Base-by-base conservation (phyloP, 2,113 vertebrate species). In the Salvelinus sp. region DNA sequence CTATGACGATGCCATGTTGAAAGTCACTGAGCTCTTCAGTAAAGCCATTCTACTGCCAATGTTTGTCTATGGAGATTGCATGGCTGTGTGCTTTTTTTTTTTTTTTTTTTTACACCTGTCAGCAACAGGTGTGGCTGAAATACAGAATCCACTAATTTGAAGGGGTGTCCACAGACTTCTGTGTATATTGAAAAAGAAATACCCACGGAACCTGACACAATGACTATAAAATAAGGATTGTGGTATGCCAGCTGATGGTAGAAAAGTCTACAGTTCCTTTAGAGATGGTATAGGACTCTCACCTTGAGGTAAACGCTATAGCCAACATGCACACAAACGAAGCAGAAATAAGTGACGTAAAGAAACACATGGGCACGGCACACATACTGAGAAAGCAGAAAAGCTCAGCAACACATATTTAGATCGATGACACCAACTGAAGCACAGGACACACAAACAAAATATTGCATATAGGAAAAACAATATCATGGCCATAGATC, bases 301-400 rank as follows among this genome's bases (percentile, higher is more conserved):
- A 70, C 23, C 54, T 79, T 66, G 64, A 77, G 73, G 76, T 4
- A 58, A 66, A 80, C 67, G 48, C 33, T 70, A 65, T 76, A 70
- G 76, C 62, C 64, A 71, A 79, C 76, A 86, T 82, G 85, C 86
- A 91, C 30, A 85, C 38, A 50, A 20, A 73, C 27, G 27, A 14
- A 23, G 73, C 65, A 25, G 72, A 66, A 16, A 38, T 28, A 10
- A 76, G 72, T 63, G 75, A 28, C 76, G 73, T 18, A 82, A 38
- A 82, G 50, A 72, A 78, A 83, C 72, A 87, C 27, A 72, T 70
- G 69, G 76, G 79, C 44, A 62, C 48, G 77, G 50, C 33, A 72
- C 6, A 83, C 47, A 78, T 70, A 75, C 69, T 5, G 58, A 82
- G 60, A 68, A 50, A 77, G 33, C 47, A 71, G 58, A 80, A 70